Evolutionary conservation across 1,140 invertebrate species (phyloP), one percentile per base, ranked within the genome.

Genomic region (Drosophila pseudoananassae): DNA sequence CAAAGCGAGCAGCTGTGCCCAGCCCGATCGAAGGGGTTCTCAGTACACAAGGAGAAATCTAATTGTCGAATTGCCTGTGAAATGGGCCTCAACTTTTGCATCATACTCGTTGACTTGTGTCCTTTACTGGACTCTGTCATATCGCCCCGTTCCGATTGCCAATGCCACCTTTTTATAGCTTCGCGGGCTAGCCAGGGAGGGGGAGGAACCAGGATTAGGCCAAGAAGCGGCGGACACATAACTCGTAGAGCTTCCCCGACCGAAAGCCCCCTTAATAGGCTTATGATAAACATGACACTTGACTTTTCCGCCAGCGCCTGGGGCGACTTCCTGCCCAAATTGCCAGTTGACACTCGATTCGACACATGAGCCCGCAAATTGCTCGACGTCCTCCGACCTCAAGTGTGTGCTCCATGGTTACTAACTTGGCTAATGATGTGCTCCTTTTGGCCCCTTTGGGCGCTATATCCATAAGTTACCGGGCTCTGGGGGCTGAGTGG

Each of bases 271-370:
- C 58, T 66, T 89, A 89, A 89, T 89, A 90, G 84, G 84, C 84
- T 89, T 89, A 89, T 58, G 75, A 89, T 89, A 89, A 89, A 89
- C 84, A 89, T 89, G 84, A 89, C 84, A 89, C 84, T 89, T 90
- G 73, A 89, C 76, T 84, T 89, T 69, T 53, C 59, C 49, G 20
- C 47, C 50, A 5, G 23, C 36, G 51, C 29, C 36, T 38, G 29
- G 51, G 63, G 31, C 15, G 45, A 20, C 46, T 54, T 25, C 33
- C 63, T 78, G 63, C 69, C 84, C 83, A 88, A 88, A 88, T 88
- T 89, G 84, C 84, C 84, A 89, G 84, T 89, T 89, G 84, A 89
- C 84, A 89, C 84, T 89, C 84, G 84, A 89, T 89, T 89, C 89
- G 84, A 89, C 84, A 89, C 80, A 83, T 79, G 83, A 88, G 79